Conservation (phyloP, 2,888 invertebrate species). For the Luffia ferchaultella region DNA sequence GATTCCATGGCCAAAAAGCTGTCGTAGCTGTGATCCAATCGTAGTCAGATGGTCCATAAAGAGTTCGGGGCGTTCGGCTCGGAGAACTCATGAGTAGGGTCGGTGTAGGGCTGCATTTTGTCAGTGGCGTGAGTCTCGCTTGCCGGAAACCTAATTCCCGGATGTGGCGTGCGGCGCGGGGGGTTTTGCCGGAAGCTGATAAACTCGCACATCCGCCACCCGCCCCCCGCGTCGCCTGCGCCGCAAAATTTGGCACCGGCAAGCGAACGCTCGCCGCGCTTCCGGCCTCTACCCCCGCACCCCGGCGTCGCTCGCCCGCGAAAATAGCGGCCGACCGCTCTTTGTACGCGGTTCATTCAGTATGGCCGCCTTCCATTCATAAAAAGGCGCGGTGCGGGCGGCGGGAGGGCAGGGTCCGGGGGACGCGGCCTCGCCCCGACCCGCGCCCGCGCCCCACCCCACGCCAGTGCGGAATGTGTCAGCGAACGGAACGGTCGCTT, state of each 20-base stretch:
- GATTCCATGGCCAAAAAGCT: background rate
- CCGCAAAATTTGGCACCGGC: slow-evolving; percentile 66
- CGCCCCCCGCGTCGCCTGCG: slow-evolving; percentile 63
- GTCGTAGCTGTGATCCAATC: no score
- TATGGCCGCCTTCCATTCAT: slow-evolving; percentile 78
- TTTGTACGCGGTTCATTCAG: slow-evolving; percentile 74
- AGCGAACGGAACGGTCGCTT: slow-evolving; percentile 67
- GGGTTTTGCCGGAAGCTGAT: slow-evolving; percentile 63
- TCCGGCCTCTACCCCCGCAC: slow-evolving; percentile 57
- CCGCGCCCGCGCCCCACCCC: slow-evolving; percentile 53
- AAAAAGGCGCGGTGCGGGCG: slow-evolving; percentile 69
- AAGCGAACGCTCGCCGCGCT: slow-evolving; percentile 60
- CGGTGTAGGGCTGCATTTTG: slow-evolving; percentile 57
- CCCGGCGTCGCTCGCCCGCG: slow-evolving; percentile 53
- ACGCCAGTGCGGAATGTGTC: slow-evolving; percentile 66
- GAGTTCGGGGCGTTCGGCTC: no score
- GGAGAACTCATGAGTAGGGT: no score
- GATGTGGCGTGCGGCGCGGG: slow-evolving; percentile 57
- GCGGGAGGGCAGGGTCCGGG: slow-evolving; percentile 55
- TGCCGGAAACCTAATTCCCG: slow-evolving; percentile 65
- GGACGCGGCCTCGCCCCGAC: slow-evolving; percentile 56
- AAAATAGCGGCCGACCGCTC: slow-evolving; percentile 66
- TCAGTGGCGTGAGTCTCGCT: slow-evolving; percentile 46
- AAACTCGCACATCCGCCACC: slow-evolving; percentile 65
- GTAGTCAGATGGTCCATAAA: no score